These are phyloP conservation scores for Eupithecia inturbata DNA, from an alignment of 2,888 invertebrate genomes.

Conservation along the genomic window DNA sequence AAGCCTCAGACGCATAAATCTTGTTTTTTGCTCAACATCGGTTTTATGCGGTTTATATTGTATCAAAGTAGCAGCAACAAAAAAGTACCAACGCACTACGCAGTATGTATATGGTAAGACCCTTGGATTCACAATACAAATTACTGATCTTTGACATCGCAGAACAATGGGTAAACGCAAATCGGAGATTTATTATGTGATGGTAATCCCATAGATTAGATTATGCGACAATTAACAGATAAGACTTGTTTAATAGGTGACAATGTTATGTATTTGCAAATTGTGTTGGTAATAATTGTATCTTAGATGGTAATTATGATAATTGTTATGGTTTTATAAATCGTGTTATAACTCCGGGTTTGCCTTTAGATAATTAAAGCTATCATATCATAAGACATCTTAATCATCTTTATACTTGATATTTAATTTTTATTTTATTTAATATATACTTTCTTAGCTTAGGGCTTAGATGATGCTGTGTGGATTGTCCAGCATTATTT, in stretches of 20 bases:
- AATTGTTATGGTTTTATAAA: conserved; percentile 2
- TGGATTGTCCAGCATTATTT: too few relatives aligned
- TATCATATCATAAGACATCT: background rate
- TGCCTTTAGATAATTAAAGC: background rate
- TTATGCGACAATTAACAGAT: conserved; percentile 37
- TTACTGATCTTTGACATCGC: conserved; percentile 82
- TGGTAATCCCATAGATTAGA: conserved; percentile 59
- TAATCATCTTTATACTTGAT: too few relatives aligned
- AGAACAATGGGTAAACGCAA: conserved; percentile 75
- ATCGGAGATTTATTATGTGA: conserved; percentile 66
- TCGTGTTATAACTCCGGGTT: background rate
- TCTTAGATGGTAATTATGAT: conserved; percentile 6
- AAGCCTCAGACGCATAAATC: conserved; percentile 55
- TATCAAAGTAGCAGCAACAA: conserved; percentile 45
- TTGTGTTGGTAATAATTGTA: conserved; percentile 14
- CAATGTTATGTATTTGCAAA: conserved; percentile 14
- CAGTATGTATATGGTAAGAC: conserved; percentile 32
- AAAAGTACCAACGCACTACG: conserved; percentile 29
- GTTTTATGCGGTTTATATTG: conserved; percentile 47
- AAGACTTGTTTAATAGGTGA: conserved; percentile 25
- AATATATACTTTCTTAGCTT: too few relatives aligned
- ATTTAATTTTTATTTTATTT: too few relatives aligned
- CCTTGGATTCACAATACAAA: conserved; percentile 75
- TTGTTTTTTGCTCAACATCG: conserved; percentile 53
- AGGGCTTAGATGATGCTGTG: too few relatives aligned